Evolutionary conservation across 2,888 invertebrate genomes (phyloP).

Genomic region (Chymomyza procnemis): DNA sequence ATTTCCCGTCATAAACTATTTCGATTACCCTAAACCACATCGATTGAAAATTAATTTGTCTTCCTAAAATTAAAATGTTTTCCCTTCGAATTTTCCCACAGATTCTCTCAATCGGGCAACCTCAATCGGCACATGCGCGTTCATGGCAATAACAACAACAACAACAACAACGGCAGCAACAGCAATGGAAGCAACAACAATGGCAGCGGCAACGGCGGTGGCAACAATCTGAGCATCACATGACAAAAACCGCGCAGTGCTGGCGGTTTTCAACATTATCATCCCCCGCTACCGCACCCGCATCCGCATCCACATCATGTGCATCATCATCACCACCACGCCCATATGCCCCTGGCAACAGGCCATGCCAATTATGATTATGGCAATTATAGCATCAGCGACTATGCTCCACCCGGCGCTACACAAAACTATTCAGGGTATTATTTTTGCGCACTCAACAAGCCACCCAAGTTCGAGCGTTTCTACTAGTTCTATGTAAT

Average conservation of each 20-base stretch:
- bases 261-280: slow-evolving; percentile 77
- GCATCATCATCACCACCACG: slow-evolving; percentile 49
- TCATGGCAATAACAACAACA: slow-evolving; percentile 84
- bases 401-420: slow-evolving; percentile 75
- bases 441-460: slow-evolving; percentile 78
- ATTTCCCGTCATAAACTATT: no score
- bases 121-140: slow-evolving; percentile 99
- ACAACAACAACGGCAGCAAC: slow-evolving; percentile 43
- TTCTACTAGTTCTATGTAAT: slow-evolving; percentile 67
- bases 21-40: no score
- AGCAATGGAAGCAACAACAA: slow-evolving; percentile 40
- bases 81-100: slow-evolving; percentile 60
- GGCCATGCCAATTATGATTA: slow-evolving; percentile 63
- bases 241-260: slow-evolving; percentile 80
- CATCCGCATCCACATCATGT: slow-evolving; percentile 46
- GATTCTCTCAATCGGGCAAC: slow-evolving; percentile 98
- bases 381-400: slow-evolving; percentile 75
- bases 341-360: slow-evolving; percentile 41
- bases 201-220: slow-evolving; percentile 30
- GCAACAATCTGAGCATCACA: slow-evolving; percentile 80
- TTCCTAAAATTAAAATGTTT: neutral
- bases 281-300: slow-evolving; percentile 68
- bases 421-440: slow-evolving; percentile 78
- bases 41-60: neutral
- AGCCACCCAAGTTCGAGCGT: slow-evolving; percentile 77